Conservation (phyloP, 2,113 vertebrate species). For the Amphiprion percula region DNA sequence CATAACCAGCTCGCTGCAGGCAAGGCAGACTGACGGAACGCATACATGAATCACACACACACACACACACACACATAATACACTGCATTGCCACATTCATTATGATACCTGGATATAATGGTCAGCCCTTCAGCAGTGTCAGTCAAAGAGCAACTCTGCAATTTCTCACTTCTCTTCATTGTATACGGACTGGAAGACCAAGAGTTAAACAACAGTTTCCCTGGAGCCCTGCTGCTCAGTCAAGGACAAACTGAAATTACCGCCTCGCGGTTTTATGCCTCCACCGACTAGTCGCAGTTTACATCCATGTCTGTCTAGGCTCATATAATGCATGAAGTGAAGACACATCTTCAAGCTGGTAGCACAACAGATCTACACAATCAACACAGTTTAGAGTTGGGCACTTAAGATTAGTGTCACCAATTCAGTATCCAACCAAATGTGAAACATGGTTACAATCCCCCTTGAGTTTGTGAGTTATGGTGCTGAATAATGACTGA, state of each 20-base stretch:
- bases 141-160: slow-evolving; percentile 24
- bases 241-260: background rate
- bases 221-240: slow-evolving; percentile 43
- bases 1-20: slow-evolving; percentile 49
- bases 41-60: slow-evolving; percentile 21
- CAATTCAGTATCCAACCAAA: too few species aligned
- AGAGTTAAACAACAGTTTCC: slow-evolving; percentile 46
- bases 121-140: slow-evolving; percentile 13
- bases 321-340: too few species aligned
- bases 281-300: too few species aligned
- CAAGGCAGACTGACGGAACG: slow-evolving; percentile 34
- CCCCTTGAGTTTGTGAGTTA: too few species aligned
- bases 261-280: too few species aligned
- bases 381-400: too few species aligned
- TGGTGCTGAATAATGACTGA: too few species aligned
- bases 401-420: too few species aligned
- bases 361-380: too few species aligned
- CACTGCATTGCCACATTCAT: slow-evolving; percentile 28
- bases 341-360: too few species aligned
- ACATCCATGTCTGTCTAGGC: too few species aligned
- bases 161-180: slow-evolving; percentile 18
- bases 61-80: slow-evolving; percentile 7
- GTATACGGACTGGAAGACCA: slow-evolving; percentile 13
- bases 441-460: too few species aligned
- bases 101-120: slow-evolving; percentile 52